Conservation (phyloP, 2,797 vertebrate species). For the Morelia viridis region DNA sequence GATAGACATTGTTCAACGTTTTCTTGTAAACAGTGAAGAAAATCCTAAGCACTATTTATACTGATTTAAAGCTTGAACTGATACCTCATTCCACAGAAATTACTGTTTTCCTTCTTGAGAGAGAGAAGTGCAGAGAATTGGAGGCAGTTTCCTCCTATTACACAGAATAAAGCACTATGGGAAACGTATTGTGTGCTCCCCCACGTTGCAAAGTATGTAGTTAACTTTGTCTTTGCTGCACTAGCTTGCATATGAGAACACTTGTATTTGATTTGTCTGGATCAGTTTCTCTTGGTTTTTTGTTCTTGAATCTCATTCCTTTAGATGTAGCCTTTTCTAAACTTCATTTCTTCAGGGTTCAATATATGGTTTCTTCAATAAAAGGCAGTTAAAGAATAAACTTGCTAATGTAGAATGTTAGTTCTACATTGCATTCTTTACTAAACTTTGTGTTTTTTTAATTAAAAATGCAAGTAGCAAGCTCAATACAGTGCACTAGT, state of each 20-base stretch:
- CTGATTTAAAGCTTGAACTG: not conserved
- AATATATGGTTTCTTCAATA: not conserved
- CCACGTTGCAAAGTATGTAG: not conserved
- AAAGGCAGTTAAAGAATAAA: not conserved
- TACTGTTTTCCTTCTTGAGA: not conserved
- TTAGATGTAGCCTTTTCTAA: not conserved
- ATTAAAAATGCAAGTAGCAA: not conserved
- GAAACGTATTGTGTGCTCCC: too few species aligned
- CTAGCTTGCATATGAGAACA: too few species aligned
- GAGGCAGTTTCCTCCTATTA: not conserved
- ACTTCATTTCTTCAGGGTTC: not conserved
- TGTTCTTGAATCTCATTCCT: not conserved
- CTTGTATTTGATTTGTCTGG: too few species aligned
- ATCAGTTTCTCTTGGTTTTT: not conserved
- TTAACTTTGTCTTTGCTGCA: not conserved
- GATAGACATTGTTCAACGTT: not conserved
- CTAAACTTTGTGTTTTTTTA: not conserved
- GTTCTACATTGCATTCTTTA: not conserved
- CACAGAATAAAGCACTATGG: not conserved
- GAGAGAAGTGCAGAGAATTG: not conserved
- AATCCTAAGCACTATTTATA: not conserved
- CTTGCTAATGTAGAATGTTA: not conserved
- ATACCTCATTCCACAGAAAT: not conserved
- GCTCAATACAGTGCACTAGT: not conserved
- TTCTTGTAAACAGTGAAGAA: not conserved